A percentile compares a stretch with the other conserved stretches of the same genome.
These are phyloP conservation scores for Drosophila melanica DNA, from an alignment of 1,140 invertebrate genomes.

Conservation along the genomic window DNA sequence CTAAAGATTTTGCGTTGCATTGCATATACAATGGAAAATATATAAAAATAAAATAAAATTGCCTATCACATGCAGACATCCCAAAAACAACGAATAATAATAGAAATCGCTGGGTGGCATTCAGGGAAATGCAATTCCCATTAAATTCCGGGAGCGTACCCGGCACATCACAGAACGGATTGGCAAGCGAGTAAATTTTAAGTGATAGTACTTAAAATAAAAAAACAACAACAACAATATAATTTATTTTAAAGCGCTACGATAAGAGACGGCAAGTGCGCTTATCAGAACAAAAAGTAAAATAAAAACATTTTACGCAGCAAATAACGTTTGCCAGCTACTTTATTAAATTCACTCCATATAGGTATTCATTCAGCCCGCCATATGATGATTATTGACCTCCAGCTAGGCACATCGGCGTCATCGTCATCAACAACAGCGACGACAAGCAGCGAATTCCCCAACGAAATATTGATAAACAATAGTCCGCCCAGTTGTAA, in stretches of 20 bases:
- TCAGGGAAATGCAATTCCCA: conserved; percentile 4
- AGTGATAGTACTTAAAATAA: conserved; percentile 21
- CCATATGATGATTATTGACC: conserved; percentile 23
- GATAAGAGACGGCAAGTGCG: conserved; percentile 44
- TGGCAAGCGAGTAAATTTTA: conserved; percentile 1
- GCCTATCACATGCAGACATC: background rate
- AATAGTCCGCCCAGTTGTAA: conserved; percentile 28
- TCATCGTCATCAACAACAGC: conserved; percentile 24
- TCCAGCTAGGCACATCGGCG: conserved; percentile 22
- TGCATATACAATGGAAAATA: conserved; percentile 4
- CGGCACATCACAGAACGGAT: conserved; percentile 58
- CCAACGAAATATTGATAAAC: conserved; percentile 40
- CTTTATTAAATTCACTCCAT: conserved; percentile 29
- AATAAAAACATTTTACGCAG: conserved; percentile 44
- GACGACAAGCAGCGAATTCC: conserved; percentile 52
- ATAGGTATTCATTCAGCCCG: conserved; percentile 5
- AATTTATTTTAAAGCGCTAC: conserved; percentile 6
- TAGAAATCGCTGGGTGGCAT: conserved; percentile 26
- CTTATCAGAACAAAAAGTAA: conserved; percentile 30
- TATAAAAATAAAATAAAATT: background rate
- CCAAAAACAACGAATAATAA: background rate
- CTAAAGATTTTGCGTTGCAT: conserved; percentile 6
- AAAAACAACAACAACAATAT: conserved; percentile 6
- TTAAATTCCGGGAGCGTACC: conserved; percentile 28
- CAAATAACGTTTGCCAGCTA: conserved; percentile 18